Conservation (phyloP, 1,140 invertebrate species). For the Drosophila pachea region DNA sequence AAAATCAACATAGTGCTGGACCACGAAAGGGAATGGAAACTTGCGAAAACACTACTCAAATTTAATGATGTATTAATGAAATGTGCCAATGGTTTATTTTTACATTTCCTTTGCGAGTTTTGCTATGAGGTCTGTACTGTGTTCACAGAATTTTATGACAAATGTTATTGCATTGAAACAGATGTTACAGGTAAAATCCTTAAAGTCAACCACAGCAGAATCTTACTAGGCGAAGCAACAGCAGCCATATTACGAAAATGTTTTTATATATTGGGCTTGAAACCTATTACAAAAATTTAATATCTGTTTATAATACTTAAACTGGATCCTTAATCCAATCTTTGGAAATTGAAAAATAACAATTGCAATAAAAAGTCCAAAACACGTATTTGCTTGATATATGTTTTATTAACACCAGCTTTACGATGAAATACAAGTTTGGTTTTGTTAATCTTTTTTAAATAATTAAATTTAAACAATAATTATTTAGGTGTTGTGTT, state of each 20-base stretch:
- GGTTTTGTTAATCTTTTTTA: too few relatives aligned
- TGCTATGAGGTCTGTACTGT: conserved; percentile 95
- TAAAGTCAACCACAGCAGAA: conserved; percentile 91
- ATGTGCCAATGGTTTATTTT: conserved; percentile 89
- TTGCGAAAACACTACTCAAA: conserved; percentile 91
- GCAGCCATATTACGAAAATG: conserved; percentile 92
- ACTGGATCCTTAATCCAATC: not conserved
- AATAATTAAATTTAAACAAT: too few relatives aligned
- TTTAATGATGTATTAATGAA: conserved; percentile 94
- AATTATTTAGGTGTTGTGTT: too few relatives aligned
- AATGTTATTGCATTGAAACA: conserved; percentile 98
- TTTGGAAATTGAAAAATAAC: not conserved
- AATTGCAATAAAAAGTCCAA: too few relatives aligned
- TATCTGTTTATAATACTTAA: not conserved
- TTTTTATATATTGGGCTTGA: conserved; percentile 95
- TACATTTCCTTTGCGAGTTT: conserved; percentile 97
- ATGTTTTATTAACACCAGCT: too few relatives aligned
- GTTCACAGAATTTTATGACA: conserved; percentile 98
- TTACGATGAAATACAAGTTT: too few relatives aligned
- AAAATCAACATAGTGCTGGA: conserved; percentile 81
- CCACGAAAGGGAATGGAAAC: conserved; percentile 96
- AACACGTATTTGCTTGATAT: too few relatives aligned
- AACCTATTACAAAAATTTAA: conserved; percentile 94
- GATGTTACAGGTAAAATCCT: conserved; percentile 87
- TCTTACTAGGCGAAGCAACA: conserved; percentile 95